These are phyloP conservation scores for Glandiceps talaboti DNA, from an alignment of 53 echinoderm and acorn worm species.

Conservation along the genomic window DNA sequence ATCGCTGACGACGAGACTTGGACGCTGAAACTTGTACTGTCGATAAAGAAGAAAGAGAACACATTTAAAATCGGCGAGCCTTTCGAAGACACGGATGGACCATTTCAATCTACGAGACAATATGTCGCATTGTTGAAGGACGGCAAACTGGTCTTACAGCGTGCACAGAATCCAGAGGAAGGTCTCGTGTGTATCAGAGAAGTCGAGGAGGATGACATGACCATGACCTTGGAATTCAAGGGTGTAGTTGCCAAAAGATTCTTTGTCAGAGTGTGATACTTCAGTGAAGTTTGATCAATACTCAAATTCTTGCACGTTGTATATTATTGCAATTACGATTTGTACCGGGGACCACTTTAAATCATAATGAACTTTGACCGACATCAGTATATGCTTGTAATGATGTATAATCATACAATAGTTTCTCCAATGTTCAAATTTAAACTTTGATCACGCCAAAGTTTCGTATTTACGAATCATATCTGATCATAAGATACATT, in stretches of 20 bases:
- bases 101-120: not conserved
- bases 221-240: slow-evolving; percentile 19
- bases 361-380: too few relatives aligned
- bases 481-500: too few relatives aligned
- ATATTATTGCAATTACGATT: too few relatives aligned
- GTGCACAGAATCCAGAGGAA: not conserved
- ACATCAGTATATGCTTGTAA: too few relatives aligned
- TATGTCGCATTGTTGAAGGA: not conserved
- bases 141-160: not conserved
- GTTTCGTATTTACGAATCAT: too few relatives aligned
- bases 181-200: slow-evolving; percentile 5
- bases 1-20: not conserved
- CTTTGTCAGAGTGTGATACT: not conserved
- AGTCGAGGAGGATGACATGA: not conserved
- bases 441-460: too few relatives aligned
- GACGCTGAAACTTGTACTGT: not conserved
- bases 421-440: too few relatives aligned
- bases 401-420: too few relatives aligned
- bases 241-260: slow-evolving; percentile 3
- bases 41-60: not conserved
- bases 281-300: too few relatives aligned
- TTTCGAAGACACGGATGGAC: not conserved
- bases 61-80: not conserved
- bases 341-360: too few relatives aligned
- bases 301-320: too few relatives aligned